Evolutionary conservation across 2,113 vertebrate species (phyloP).

Genomic region (Pomatostomus ruficeps): DNA sequence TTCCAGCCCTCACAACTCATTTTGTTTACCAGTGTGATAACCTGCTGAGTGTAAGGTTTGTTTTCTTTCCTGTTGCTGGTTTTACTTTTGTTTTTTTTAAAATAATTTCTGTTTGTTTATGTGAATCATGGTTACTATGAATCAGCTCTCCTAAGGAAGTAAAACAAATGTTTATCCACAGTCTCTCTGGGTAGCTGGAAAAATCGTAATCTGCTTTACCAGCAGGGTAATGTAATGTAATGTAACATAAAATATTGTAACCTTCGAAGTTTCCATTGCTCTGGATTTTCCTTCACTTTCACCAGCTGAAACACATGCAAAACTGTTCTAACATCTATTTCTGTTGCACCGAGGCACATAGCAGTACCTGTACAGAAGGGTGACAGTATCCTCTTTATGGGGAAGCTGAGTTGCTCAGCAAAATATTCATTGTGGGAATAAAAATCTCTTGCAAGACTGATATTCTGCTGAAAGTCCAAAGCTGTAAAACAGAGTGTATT

Average conservation of each 20-base stretch:
- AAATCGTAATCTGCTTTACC: constrained; percentile 4
- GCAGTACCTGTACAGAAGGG: neutral
- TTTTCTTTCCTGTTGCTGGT: neutral
- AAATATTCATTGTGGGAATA: neutral
- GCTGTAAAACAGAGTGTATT: neutral
- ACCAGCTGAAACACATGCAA: neutral
- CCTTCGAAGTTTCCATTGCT: neutral
- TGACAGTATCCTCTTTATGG: neutral
- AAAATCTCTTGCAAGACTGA: neutral
- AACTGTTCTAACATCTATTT: neutral
- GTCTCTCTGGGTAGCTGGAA: neutral
- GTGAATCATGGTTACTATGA: constrained; percentile 23
- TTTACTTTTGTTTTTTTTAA: neutral
- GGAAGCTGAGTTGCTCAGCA: neutral
- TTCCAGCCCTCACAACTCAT: neutral
- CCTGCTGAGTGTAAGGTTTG: neutral
- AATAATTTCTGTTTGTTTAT: neutral
- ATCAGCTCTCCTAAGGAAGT: constrained; percentile 2
- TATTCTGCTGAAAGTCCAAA: neutral
- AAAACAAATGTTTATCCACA: constrained; percentile 19
- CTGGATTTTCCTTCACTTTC: neutral
- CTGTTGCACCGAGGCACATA: neutral
- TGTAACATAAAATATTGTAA: neutral
- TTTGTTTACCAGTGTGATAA: neutral
- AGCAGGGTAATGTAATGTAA: neutral